phyloP scores from a whole-genome alignment of 2,888 invertebrate species.

The Apotomis capreana region DNA sequence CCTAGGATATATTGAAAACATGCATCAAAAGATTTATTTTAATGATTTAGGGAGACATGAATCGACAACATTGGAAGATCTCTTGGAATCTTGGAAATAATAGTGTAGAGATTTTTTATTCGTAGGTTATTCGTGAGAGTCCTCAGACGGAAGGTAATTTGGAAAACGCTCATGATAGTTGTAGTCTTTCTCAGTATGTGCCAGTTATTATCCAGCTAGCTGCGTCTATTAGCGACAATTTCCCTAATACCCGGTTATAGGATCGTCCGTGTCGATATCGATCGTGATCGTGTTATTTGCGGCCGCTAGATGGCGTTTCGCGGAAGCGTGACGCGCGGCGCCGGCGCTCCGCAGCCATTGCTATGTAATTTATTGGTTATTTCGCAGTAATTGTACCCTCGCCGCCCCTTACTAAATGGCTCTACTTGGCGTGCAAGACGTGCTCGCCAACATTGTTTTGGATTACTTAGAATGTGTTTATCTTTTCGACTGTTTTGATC shows the following conservation, averaged over 20 bases:
- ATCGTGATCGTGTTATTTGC: constrained; percentile 75
- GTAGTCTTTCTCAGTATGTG: not conserved
- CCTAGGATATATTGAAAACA: no score
- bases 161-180: not conserved
- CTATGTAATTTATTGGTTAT: constrained; percentile 65
- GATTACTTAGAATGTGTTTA: constrained; percentile 45
- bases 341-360: constrained; percentile 59
- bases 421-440: constrained; percentile 55
- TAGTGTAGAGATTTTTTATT: not conserved
- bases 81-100: not conserved
- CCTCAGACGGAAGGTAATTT: no score
- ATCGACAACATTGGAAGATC: not conserved
- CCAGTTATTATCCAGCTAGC: constrained; percentile 12
- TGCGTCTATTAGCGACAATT: constrained; percentile 38
- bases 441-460: constrained; percentile 53
- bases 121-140: not conserved
- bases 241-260: constrained; percentile 39
- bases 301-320: constrained; percentile 73
- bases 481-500: constrained; percentile 41
- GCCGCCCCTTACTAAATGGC: constrained; percentile 67
- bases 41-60: not conserved
- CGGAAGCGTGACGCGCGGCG: constrained; percentile 77
- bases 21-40: not conserved
- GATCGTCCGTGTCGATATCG: constrained; percentile 56
- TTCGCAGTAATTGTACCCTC: constrained; percentile 75